Conservation (phyloP, 1,140 invertebrate species). For the Pogonognathellus flavescens region DNA sequence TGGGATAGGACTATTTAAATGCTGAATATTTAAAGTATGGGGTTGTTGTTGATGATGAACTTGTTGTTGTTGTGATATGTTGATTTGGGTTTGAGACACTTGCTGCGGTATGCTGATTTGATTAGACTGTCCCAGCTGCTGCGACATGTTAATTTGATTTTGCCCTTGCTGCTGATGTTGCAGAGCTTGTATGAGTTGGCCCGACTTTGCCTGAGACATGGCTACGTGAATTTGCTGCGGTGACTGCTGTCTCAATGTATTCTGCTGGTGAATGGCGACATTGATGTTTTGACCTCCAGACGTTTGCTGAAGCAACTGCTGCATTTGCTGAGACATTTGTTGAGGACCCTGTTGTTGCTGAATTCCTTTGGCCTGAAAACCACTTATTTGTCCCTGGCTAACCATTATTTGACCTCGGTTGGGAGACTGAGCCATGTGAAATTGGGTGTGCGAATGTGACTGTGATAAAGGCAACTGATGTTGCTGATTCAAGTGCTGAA, state of each 20-base stretch:
- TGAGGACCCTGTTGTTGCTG: slow-evolving; percentile 33
- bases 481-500: slow-evolving; percentile 21
- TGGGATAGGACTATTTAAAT: slow-evolving; percentile 24
- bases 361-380: slow-evolving; percentile 6
- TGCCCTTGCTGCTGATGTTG: slow-evolving; percentile 35
- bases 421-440: slow-evolving; percentile 38
- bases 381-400: background rate
- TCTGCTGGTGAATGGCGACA: slow-evolving; percentile 27
- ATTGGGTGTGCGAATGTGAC: slow-evolving; percentile 36
- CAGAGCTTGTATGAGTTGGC: slow-evolving; percentile 15
- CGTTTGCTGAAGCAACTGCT: slow-evolving; percentile 16
- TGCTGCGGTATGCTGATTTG: slow-evolving; percentile 24
- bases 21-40: background rate
- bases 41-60: slow-evolving; percentile 45
- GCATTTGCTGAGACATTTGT: slow-evolving; percentile 23
- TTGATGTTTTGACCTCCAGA: background rate
- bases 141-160: slow-evolving; percentile 26
- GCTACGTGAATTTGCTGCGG: slow-evolving; percentile 32
- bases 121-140: slow-evolving; percentile 18
- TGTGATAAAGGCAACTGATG: slow-evolving; percentile 27
- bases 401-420: slow-evolving; percentile 49
- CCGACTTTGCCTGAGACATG: background rate
- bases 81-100: background rate
- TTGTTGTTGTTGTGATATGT: slow-evolving; percentile 14
- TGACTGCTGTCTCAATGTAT: slow-evolving; percentile 44